Percentiles rank a stretch among this genome's conserved stretches.
Conservation (phyloP, 2,113 vertebrate species). For the Cichladusa arquata region DNA sequence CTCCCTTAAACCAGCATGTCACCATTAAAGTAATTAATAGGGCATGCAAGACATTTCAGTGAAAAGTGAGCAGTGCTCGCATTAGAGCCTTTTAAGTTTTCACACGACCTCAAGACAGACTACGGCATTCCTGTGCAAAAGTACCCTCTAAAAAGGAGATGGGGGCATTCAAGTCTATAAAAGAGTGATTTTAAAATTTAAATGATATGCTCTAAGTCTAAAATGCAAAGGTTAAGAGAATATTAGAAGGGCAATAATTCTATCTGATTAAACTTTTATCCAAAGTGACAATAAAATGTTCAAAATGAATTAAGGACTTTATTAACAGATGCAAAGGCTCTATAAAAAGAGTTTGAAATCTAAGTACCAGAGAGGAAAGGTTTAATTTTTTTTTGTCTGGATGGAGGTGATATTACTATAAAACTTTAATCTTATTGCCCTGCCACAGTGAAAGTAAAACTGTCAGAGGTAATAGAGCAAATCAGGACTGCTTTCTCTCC, state of each 20-base stretch:
- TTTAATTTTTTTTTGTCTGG: slow-evolving; percentile 16
- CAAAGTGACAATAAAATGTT: slow-evolving; percentile 59
- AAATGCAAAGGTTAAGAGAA: slow-evolving; percentile 72
- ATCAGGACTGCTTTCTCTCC: slow-evolving; percentile 22
- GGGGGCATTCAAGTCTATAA: slow-evolving; percentile 55
- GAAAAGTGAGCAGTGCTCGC: background rate
- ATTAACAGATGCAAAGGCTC: slow-evolving; percentile 51
- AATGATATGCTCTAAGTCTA: slow-evolving; percentile 47
- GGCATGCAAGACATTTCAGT: background rate
- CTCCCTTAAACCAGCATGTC: slow-evolving; percentile 66
- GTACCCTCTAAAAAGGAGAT: slow-evolving; percentile 17
- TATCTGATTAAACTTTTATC: slow-evolving; percentile 74
- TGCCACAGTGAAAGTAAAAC: slow-evolving; percentile 50
- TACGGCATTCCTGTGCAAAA: background rate
- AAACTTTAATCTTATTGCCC: slow-evolving; percentile 63
- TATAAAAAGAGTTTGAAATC: slow-evolving; percentile 55
- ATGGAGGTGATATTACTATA: slow-evolving; percentile 42
- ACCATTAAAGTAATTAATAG: slow-evolving; percentile 74
- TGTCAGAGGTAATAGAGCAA: slow-evolving; percentile 58
- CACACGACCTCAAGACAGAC: slow-evolving; percentile 8
- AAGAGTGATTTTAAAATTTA: slow-evolving; percentile 68
- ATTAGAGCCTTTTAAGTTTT: slow-evolving; percentile 15
- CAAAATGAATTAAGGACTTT: slow-evolving; percentile 63
- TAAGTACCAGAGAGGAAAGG: slow-evolving; percentile 5
- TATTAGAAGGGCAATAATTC: slow-evolving; percentile 70